These are phyloP conservation scores for Tyrannus savana DNA, from an alignment of 2,113 vertebrate genomes.

Conservation along the genomic window DNA sequence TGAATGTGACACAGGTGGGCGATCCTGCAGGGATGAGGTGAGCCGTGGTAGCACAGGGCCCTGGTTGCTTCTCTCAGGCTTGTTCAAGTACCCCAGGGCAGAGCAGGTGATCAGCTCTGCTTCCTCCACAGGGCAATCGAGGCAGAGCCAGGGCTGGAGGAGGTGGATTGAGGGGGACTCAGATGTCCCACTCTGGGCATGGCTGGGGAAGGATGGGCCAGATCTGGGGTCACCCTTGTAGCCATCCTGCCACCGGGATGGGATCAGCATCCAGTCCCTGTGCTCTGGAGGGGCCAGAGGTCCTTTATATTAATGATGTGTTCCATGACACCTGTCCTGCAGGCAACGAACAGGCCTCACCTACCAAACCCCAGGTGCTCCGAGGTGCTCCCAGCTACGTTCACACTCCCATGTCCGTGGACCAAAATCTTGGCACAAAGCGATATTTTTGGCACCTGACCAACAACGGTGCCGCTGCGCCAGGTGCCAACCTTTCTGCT, in stretches of 20 bases:
- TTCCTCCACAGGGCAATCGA: accelerated
- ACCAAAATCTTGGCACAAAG: background rate
- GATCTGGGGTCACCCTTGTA: background rate
- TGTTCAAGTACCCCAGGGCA: accelerated
- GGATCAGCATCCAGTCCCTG: background rate
- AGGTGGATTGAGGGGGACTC: accelerated
- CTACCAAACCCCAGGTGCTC: background rate
- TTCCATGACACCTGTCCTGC: accelerated
- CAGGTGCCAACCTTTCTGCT: background rate
- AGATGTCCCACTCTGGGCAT: background rate
- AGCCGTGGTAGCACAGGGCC: background rate
- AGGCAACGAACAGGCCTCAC: accelerated
- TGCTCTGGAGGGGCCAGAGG: background rate
- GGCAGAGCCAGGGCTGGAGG: background rate
- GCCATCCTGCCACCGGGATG: accelerated
- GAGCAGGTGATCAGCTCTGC: background rate
- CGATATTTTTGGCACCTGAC: background rate
- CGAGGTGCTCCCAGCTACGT: background rate
- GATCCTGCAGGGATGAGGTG: background rate
- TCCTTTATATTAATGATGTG: accelerated
- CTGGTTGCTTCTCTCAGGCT: background rate
- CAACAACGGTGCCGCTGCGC: accelerated
- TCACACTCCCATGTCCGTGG: background rate
- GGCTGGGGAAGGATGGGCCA: background rate
- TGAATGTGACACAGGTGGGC: background rate